Conservation (phyloP, 2,888 invertebrate species). For the Neocrepidodera transversa region DNA sequence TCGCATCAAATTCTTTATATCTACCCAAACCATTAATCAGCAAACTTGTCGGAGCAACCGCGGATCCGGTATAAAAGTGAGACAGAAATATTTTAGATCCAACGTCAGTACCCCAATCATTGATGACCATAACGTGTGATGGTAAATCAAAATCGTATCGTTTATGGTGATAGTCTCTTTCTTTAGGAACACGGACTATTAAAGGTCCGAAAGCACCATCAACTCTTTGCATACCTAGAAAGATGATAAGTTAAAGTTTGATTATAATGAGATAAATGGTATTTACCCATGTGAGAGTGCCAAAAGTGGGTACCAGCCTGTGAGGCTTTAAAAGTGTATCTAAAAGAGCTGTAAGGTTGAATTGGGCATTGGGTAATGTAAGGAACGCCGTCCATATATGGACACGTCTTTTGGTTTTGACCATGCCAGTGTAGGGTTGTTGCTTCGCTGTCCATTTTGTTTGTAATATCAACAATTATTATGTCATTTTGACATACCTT, state of each 20-base stretch:
- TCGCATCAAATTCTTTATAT: conserved; percentile 58
- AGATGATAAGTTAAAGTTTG: no score
- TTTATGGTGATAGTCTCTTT: conserved; percentile 68
- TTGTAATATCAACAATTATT: conserved; percentile 82
- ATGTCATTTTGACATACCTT: conserved; percentile 88
- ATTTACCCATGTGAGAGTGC: conserved; percentile 74
- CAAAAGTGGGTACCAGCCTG: conserved; percentile 86
- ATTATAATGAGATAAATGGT: no score
- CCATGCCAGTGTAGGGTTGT: conserved; percentile 95
- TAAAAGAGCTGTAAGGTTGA: conserved; percentile 74
- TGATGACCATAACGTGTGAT: conserved; percentile 76
- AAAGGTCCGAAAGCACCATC: conserved; percentile 85
- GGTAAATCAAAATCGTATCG: conserved; percentile 82
- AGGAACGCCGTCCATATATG: conserved; percentile 91
- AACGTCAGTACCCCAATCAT: conserved; percentile 82
- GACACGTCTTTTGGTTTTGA: conserved; percentile 76
- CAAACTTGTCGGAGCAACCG: conserved; percentile 82
- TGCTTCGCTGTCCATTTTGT: conserved; percentile 78
- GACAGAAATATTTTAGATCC: conserved; percentile 78
- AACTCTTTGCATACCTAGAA: conserved; percentile 82
- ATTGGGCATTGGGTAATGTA: conserved; percentile 87
- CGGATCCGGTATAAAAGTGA: conserved; percentile 82
- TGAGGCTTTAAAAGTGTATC: conserved; percentile 76
- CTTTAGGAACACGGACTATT: conserved; percentile 73
- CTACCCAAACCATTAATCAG: conserved; percentile 84